Base-by-base conservation (phyloP, 2,113 vertebrate species). In the Ancistrus triradiatus region DNA sequence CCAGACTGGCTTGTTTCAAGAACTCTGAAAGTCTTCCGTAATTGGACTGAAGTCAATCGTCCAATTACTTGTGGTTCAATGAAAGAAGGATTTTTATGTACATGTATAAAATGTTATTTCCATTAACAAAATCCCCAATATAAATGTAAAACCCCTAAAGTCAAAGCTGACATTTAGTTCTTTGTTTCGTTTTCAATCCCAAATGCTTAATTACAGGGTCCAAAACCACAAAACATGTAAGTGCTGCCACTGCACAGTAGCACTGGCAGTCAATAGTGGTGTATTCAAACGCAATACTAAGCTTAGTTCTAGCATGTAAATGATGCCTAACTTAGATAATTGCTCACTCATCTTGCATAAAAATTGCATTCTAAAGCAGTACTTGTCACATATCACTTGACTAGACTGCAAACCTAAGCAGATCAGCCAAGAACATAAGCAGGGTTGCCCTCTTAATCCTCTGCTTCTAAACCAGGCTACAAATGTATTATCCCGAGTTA, bases 291-390 rank as follows among this genome's bases (percentile, higher is more conserved):
- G n/a, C n/a, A n/a, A n/a, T n/a, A n/a, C n/a, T n/a, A n/a, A n/a
- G n/a, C n/a, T n/a, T n/a, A n/a, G n/a, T n/a, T n/a, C n/a, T n/a
- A n/a, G n/a, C n/a, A 44, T 7, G 21, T 37, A 46, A 65, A 18
- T 8, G 18, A 37, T 65, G 62, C 42, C 51, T 65, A 56, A 18
- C 28, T 47, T 35, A 17, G 18, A 44, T 55, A 64, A 64, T 28
- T 44, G 28, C 15, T 56, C 28, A 47, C 10, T 25, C 37, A n/a
- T n/a, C n/a, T n/a, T n/a, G n/a, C n/a, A n/a, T n/a, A n/a, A n/a
- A n/a, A n/a, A n/a, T n/a, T n/a, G n/a, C n/a, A n/a, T n/a, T n/a
- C n/a, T n/a, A n/a, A n/a, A n/a, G n/a, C n/a, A n/a, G n/a, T n/a
- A n/a, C n/a, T n/a, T n/a, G n/a, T n/a, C n/a, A n/a, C n/a, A n/a